Conservation (phyloP, 2,113 vertebrate species). For the Cyanoliseus patagonus region DNA sequence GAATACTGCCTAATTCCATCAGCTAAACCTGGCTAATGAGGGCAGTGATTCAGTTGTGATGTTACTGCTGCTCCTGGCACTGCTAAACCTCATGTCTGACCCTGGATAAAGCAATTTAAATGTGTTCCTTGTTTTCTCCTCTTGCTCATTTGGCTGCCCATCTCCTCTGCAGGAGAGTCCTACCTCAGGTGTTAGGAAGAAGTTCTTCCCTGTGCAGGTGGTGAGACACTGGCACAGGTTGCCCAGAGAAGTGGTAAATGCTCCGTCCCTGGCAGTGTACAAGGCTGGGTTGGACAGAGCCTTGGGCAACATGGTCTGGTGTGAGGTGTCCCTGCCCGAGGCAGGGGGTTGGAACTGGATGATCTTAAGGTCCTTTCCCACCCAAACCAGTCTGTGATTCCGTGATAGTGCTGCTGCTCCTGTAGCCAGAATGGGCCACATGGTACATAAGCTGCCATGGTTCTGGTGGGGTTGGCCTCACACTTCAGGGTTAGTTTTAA, state of each 20-base stretch:
- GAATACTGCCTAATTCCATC: neutral
- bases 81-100: neutral
- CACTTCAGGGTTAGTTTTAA: neutral
- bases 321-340: neutral
- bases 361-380: neutral
- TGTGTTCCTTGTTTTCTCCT: neutral
- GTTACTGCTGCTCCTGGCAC: neutral
- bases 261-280: neutral
- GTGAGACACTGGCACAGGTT: neutral
- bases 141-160: neutral
- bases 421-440: fast-evolving
- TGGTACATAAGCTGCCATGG: neutral
- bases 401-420: neutral
- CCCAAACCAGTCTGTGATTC: neutral
- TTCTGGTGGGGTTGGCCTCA: neutral
- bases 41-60: neutral
- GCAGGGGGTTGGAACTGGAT: neutral
- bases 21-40: neutral
- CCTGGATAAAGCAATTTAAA: neutral
- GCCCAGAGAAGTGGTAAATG: neutral
- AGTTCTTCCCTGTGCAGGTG: neutral
- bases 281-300: neutral
- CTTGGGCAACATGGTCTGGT: neutral
- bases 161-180: neutral
- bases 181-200: neutral